These are phyloP conservation scores for Sialia sialis DNA, from an alignment of 2,113 vertebrate species.

Conservation along the genomic window DNA sequence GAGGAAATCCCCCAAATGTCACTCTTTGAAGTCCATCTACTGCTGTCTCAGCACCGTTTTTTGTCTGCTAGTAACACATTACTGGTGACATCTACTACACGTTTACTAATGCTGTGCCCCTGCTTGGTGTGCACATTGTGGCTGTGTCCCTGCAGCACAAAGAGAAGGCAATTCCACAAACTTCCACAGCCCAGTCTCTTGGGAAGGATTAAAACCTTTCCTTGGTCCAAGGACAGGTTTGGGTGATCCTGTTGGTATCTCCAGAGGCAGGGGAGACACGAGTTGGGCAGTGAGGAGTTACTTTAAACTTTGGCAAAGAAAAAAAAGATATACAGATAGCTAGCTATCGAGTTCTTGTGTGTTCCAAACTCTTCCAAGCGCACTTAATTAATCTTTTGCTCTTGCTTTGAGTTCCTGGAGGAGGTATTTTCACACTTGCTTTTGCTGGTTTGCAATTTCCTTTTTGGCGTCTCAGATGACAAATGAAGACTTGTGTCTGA, in stretches of 20 bases:
- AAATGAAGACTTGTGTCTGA: constrained; percentile 97
- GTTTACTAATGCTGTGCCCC: not conserved
- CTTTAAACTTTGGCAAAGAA: constrained; percentile 77
- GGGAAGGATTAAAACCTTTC: not conserved
- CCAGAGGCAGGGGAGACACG: not conserved
- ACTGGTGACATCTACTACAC: not conserved
- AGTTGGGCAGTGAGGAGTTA: constrained; percentile 60
- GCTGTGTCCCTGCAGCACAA: constrained; percentile 30
- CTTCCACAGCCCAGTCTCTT: constrained; percentile 14
- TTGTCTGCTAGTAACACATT: not conserved
- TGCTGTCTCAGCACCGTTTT: constrained; percentile 11
- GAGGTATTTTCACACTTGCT: constrained; percentile 69
- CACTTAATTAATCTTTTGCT: constrained; percentile 37
- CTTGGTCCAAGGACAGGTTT: not conserved
- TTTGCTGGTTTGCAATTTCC: not conserved
- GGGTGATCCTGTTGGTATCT: not conserved
- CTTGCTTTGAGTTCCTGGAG: constrained; percentile 51
- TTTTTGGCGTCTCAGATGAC: constrained; percentile 80
- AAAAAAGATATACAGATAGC: constrained; percentile 45
- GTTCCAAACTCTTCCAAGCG: constrained; percentile 54
- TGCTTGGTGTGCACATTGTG: not conserved
- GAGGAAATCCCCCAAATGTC: not conserved
- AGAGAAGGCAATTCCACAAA: constrained; percentile 31
- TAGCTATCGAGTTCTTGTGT: constrained; percentile 49
- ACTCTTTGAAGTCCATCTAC: not conserved